These are phyloP conservation scores for Vulpes vulpes DNA, from an alignment of 2,113 vertebrate species.

Conservation along the genomic window DNA sequence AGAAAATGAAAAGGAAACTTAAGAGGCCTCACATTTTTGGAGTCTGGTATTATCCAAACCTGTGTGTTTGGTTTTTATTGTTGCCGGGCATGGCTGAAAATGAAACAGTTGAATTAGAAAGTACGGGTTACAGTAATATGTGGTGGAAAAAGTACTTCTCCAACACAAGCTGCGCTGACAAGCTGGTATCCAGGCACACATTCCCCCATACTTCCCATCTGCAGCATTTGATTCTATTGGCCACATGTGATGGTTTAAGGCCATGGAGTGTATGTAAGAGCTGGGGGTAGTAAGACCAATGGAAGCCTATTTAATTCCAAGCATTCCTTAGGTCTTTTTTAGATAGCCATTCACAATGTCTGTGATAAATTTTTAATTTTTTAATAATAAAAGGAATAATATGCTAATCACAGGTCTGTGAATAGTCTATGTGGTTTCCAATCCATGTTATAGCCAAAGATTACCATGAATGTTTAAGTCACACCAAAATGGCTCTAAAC, in stretches of 20 bases:
- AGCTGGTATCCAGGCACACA: not conserved
- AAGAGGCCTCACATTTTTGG: not conserved
- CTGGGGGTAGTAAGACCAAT: not conserved
- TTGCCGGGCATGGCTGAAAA: conserved; percentile 40
- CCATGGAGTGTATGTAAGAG: not conserved
- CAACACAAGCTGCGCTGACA: not conserved
- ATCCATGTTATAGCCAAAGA: not conserved
- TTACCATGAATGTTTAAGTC: conserved; percentile 25
- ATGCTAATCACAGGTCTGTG: not conserved
- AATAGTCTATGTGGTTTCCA: not conserved
- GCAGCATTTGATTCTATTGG: not conserved
- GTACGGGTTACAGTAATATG: conserved; percentile 1
- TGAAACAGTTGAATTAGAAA: conserved; percentile 58
- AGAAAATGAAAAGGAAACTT: conserved; percentile 47
- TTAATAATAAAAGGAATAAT: conserved; percentile 43
- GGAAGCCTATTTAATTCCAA: conserved; percentile 5
- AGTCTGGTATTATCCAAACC: not conserved
- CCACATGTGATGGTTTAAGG: not conserved
- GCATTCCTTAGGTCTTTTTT: conserved; percentile 32
- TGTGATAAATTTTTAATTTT: conserved; percentile 2
- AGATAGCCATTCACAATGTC: not conserved
- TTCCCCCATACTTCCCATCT: not conserved
- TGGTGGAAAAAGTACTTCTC: conserved; percentile 10
- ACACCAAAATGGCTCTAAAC: conserved; percentile 48
- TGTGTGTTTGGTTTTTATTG: conserved; percentile 37